phyloP scores from a whole-genome alignment of 1,140 invertebrate species.

The Asobara japonica region DNA sequence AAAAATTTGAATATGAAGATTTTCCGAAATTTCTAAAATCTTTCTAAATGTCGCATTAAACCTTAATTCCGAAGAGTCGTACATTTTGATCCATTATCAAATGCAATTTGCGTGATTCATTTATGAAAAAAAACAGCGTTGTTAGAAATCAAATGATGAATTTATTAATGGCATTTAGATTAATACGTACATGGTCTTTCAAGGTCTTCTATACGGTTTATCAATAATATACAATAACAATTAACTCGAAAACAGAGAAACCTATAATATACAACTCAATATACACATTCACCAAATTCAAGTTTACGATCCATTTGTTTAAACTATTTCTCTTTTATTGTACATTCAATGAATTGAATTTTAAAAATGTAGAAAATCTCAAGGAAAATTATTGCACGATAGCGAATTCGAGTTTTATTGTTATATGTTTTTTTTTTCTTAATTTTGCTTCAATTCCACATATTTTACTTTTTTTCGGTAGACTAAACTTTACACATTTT shows the following conservation, averaged over 20 bases:
- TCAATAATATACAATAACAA: slow-evolving; percentile 49
- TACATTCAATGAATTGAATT: slow-evolving; percentile 43
- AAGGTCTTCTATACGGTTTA: slow-evolving; percentile 43
- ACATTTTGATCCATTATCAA: too few relatives aligned
- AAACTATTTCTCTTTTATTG: slow-evolving; percentile 30
- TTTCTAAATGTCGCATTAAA: too few relatives aligned
- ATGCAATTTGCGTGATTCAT: too few relatives aligned
- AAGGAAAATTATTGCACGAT: slow-evolving; percentile 13
- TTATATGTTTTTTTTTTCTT: neutral
- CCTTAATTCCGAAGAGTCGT: too few relatives aligned
- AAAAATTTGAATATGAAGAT: too few relatives aligned
- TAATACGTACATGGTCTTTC: slow-evolving; percentile 48
- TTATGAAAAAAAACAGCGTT: neutral
- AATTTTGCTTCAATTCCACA: too few relatives aligned
- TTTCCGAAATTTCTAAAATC: too few relatives aligned
- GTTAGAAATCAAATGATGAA: slow-evolving; percentile 45
- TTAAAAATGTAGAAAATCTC: slow-evolving; percentile 30
- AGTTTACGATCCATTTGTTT: slow-evolving; percentile 33
- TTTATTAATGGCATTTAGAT: slow-evolving; percentile 53
- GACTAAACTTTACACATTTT: too few relatives aligned
- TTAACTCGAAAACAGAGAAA: slow-evolving; percentile 42
- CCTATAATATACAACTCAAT: slow-evolving; percentile 54
- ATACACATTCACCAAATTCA: slow-evolving; percentile 48
- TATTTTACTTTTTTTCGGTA: too few relatives aligned
- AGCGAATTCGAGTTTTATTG: neutral